These are phyloP conservation scores for Noctua pronuba DNA, from an alignment of 2,888 invertebrate genomes.

Conservation along the genomic window DNA sequence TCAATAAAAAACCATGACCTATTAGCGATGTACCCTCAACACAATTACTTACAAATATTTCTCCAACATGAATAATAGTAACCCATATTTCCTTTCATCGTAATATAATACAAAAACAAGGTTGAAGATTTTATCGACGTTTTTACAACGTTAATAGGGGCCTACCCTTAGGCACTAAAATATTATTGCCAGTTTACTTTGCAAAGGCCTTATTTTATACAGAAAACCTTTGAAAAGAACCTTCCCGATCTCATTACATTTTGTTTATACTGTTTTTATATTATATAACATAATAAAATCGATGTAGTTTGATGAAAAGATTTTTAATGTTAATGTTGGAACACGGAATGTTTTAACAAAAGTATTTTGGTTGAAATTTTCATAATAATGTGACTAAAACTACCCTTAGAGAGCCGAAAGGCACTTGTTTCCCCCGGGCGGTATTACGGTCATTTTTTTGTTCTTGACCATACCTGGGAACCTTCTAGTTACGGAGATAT, in stretches of 20 bases:
- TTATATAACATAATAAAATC: constrained; percentile 36
- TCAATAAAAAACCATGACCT: constrained; percentile 13
- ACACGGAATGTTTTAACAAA: constrained; percentile 8
- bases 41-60: constrained; percentile 31
- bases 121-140: constrained; percentile 62
- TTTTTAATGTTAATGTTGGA: constrained; percentile 18
- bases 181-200: constrained; percentile 64
- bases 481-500: no score
- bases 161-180: constrained; percentile 63
- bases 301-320: constrained; percentile 26
- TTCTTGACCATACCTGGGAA: no score
- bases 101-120: constrained; percentile 53
- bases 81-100: constrained; percentile 29
- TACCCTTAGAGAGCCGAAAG: no score
- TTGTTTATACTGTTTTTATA: constrained; percentile 44
- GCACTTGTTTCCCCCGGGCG: no score
- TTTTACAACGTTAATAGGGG: constrained; percentile 65
- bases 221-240: constrained; percentile 52
- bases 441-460: no score
- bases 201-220: constrained; percentile 62
- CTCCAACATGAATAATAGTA: constrained; percentile 37
- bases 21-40: neutral
- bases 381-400: neutral
- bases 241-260: constrained; percentile 49
- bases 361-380: neutral